phyloP scores from a whole-genome alignment of 2,797 vertebrate genomes.

The Siniperca obscura region DNA sequence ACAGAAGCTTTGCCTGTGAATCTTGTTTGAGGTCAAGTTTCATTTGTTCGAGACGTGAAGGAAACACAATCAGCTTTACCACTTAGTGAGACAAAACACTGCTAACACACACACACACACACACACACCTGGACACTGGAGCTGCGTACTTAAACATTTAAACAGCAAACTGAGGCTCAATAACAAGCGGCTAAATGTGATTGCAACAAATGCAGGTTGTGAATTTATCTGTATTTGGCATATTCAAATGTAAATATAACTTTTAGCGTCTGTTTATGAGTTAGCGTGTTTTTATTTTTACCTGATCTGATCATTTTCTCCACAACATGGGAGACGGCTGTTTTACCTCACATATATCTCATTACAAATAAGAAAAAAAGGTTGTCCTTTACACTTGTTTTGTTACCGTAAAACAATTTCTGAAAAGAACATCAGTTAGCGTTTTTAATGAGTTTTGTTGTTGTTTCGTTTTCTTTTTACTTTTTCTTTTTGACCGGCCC shows the following conservation, averaged over 20 bases:
- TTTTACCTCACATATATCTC: no score
- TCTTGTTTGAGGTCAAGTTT: neutral
- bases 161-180: constrained; percentile 15
- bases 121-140: constrained; percentile 36
- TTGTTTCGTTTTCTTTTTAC: no score
- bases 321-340: no score
- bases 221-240: neutral
- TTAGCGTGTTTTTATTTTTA: no score
- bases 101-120: neutral
- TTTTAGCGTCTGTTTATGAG: neutral
- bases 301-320: no score
- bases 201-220: neutral
- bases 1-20: neutral
- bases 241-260: neutral
- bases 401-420: no score
- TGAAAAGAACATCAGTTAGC: no score
- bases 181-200: neutral
- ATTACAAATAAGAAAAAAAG: no score
- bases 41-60: constrained; percentile 34
- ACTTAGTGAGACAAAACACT: constrained; percentile 51
- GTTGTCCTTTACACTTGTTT: no score
- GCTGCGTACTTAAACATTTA: constrained; percentile 46
- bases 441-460: no score
- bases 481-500: no score
- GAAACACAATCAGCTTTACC: constrained; percentile 47